A percentile compares a stretch with the other conserved stretches of the same genome.
Evolutionary conservation across 2,797 vertebrate genomes (phyloP).

Genomic region (Pempheris klunzingeri): DNA sequence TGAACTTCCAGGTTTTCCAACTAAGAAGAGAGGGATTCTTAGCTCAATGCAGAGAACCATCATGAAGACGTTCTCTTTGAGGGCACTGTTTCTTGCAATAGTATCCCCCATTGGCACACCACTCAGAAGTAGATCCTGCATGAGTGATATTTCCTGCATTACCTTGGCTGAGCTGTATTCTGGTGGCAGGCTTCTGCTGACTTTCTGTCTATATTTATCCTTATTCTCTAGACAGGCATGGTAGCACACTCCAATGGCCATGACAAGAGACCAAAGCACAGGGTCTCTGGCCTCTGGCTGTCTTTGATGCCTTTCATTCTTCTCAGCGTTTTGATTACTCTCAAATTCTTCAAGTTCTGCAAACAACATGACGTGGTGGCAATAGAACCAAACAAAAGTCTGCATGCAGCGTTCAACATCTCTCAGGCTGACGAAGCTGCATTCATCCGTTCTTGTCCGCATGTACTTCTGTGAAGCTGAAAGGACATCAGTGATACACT

Average conservation of each 20-base stretch:
- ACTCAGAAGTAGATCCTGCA: constrained; percentile 92
- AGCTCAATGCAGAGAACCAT: constrained; percentile 98
- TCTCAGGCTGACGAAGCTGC: constrained; percentile 95
- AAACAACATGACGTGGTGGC: constrained; percentile 83
- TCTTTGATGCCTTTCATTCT: constrained; percentile 24
- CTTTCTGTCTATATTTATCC: constrained; percentile 82
- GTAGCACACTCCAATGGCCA: constrained; percentile 94
- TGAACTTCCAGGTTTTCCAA: constrained; percentile 98
- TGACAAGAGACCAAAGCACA: constrained; percentile 91
- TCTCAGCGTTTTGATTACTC: constrained; percentile 25
- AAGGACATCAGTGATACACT: constrained; percentile 85
- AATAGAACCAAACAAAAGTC: constrained; percentile 92
- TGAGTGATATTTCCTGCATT: constrained; percentile 88
- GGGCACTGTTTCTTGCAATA: constrained; percentile 92
- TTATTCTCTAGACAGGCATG: constrained; percentile 93
- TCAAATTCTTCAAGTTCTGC: constrained; percentile 77
- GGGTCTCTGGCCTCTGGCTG: constrained; percentile 58
- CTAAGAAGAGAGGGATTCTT: constrained; percentile 95
- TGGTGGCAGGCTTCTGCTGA: constrained; percentile 83
- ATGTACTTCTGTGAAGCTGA: constrained; percentile 92
- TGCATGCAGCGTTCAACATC: constrained; percentile 96
- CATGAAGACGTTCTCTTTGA: constrained; percentile 99
- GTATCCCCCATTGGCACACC: constrained; percentile 89
- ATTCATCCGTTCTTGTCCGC: constrained; percentile 89
- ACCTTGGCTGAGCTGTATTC: constrained; percentile 78